Evolutionary conservation across 2,113 vertebrate species (phyloP), one percentile per base, ranked within the genome.

Genomic region (Australoheros scitulus): DNA sequence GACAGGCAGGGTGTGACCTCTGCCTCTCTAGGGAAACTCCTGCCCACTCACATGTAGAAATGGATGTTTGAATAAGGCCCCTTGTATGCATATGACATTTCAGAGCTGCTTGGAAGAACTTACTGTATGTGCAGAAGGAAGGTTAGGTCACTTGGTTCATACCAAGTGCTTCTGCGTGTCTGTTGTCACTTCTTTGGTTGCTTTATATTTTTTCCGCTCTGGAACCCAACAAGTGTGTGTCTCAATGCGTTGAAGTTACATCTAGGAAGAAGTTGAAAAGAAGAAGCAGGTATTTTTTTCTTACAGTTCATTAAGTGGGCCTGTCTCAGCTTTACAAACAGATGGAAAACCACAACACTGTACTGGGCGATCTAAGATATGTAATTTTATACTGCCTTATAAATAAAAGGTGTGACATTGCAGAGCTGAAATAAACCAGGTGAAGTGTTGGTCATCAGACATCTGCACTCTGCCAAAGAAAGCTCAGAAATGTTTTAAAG

Each of bases 11-110:
- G 88, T 87, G 89, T 86, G 87, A 89, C 76, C 80, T 59, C 29
- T 15, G 74, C 50, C 87, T 56, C 8, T 4, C 24, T 43, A 55
- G 82, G 81, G 79, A 89, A 91, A 88, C 85, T 82, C 58, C 83
- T 61, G 81, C 87, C 70, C 80, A 80, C 77, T 77, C 78, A 84
- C 80, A 41, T 58, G 75, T 59, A 57, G 56, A 26, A 83, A 77
- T 74, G 60, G 58, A 41, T 88, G 80, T 87, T 91, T 93, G 87
- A 89, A 92, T 80, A 75, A 87, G 88, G 82, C 52, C 34, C 65
- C 87, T 90, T 92, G 89, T 90, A 61, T 80, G 59, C 77, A 20
- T 68, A 10, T 80, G 88, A 81, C 88, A 79, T 84, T 86, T 88
- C 55, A 78, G 79, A 60, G 61, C 68, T 26, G 50, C 65, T 57